Percentiles rank a stretch among this genome's conserved stretches.
Evolutionary conservation across 2,888 invertebrate genomes (phyloP).

Genomic region (Ernsta delagoae): DNA sequence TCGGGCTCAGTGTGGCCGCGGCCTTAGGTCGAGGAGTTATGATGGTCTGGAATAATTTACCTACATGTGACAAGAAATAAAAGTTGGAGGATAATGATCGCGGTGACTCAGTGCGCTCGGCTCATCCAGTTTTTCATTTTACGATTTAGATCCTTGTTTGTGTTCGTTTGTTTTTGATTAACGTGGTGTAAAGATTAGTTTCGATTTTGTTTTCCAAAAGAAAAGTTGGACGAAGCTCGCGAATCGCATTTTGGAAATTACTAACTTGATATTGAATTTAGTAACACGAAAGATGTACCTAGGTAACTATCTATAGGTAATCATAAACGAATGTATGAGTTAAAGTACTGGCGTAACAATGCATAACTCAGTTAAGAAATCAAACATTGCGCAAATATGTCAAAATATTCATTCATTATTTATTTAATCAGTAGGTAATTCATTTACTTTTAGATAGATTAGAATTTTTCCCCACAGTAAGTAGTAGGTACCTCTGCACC

Average conservation of each 20-base stretch:
- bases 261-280: too few relatives aligned
- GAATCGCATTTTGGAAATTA: not conserved
- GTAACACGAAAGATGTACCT: too few relatives aligned
- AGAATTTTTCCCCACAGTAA: not conserved
- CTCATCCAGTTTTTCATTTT: conserved; percentile 46
- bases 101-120: conserved; percentile 56
- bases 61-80: conserved; percentile 68
- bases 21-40: conserved; percentile 81
- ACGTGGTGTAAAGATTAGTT: conserved; percentile 21
- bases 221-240: not conserved
- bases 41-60: conserved; percentile 77
- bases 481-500: not conserved
- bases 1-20: conserved; percentile 78
- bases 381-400: too few relatives aligned
- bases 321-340: too few relatives aligned
- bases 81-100: conserved; percentile 63
- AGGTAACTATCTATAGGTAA: too few relatives aligned
- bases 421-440: too few relatives aligned
- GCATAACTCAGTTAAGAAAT: too few relatives aligned
- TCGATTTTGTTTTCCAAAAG: not conserved
- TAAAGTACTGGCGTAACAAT: too few relatives aligned
- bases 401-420: too few relatives aligned
- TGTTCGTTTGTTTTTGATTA: conserved; percentile 28
- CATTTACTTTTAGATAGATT: not conserved
- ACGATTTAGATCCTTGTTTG: conserved; percentile 33